These are phyloP conservation scores for Pipistrellus pygmaeus DNA, from an alignment of 2,797 vertebrate species.

Conservation along the genomic window DNA sequence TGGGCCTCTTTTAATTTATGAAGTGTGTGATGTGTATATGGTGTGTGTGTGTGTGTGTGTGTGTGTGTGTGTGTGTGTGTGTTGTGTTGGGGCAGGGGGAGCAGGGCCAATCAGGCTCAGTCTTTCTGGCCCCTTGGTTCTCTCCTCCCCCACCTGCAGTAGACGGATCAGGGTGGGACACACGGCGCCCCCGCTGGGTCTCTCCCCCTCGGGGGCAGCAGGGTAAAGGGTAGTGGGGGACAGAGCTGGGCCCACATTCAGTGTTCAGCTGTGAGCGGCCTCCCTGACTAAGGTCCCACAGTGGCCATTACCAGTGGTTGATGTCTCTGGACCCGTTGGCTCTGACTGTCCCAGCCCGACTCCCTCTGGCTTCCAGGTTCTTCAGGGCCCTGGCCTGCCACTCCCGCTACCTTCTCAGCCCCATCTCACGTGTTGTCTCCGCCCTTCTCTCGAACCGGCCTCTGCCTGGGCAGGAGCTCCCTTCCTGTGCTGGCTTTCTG, in stretches of 20 bases:
- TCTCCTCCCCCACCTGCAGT: neutral
- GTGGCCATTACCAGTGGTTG: neutral
- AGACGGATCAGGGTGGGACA: neutral
- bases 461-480: neutral
- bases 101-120: neutral
- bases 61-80: neutral
- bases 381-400: neutral
- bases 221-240: neutral
- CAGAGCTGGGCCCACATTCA: neutral
- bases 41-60: neutral
- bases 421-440: too few relatives aligned
- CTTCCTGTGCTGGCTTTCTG: neutral
- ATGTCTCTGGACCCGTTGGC: neutral
- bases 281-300: neutral
- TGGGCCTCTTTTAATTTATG: neutral
- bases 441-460: neutral
- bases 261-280: neutral
- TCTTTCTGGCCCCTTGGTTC: neutral
- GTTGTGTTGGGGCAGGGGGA: neutral
- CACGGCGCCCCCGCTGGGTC: rapidly evolving
- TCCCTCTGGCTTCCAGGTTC: neutral
- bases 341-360: neutral
- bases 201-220: neutral
- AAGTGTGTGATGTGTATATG: neutral
- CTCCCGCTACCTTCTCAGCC: neutral